Percentiles rank a stretch among this genome's conserved stretches.
phyloP scores from a whole-genome alignment of 2,888 invertebrate species.

The Parasteatoda lunata region DNA sequence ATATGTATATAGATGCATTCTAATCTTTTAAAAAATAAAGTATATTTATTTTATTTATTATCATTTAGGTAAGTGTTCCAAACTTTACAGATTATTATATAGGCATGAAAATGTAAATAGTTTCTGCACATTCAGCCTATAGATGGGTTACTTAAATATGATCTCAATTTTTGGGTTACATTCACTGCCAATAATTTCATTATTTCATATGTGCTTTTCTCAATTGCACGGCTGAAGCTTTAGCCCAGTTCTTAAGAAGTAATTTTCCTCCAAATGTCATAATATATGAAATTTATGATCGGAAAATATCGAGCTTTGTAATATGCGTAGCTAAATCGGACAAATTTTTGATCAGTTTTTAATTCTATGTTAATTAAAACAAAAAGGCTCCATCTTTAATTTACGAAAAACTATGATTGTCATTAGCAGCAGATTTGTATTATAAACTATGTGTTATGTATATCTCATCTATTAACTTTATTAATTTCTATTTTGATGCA shows the following conservation, averaged over 20 bases:
- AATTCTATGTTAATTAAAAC: background rate
- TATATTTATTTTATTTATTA: conserved; percentile 4
- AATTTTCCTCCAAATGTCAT: background rate
- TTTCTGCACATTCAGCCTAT: conserved; percentile 47
- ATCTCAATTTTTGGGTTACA: background rate
- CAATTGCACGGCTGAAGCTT: background rate
- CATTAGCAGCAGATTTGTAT: conserved; percentile 63
- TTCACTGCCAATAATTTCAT: too few species aligned
- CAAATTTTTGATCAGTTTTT: conserved; percentile 10
- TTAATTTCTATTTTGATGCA: conserved; percentile 64
- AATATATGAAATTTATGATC: conserved; percentile 23
- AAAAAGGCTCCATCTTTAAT: background rate
- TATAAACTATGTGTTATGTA: conserved; percentile 65
- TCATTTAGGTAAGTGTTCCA: background rate
- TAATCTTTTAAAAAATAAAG: conserved; percentile 10
- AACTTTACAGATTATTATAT: background rate
- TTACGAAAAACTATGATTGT: conserved; percentile 41
- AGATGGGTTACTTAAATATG: background rate
- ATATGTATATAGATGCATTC: conserved; percentile 55
- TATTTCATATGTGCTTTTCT: too few species aligned
- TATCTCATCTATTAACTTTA: conserved; percentile 36
- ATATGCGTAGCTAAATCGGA: conserved; percentile 16
- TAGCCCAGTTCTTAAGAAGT: background rate
- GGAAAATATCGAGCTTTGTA: conserved; percentile 49
- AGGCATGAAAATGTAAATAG: conserved; percentile 50